These are phyloP conservation scores for Lochmaea crataegi DNA, from an alignment of 2,888 invertebrate species.

Conservation along the genomic window DNA sequence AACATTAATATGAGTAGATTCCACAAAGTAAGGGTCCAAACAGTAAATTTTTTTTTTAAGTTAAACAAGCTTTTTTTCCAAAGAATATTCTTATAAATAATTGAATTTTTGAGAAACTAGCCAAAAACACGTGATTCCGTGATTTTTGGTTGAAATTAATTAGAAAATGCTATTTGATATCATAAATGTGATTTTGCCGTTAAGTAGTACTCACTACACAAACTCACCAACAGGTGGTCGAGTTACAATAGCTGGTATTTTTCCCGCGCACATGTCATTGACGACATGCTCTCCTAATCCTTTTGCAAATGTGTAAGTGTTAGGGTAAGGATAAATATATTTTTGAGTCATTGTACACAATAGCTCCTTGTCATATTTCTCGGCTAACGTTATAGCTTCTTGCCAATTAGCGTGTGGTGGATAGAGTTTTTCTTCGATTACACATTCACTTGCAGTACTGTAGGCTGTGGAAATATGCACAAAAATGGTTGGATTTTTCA, in stretches of 20 bases:
- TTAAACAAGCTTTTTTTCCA: no score
- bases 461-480: conserved; percentile 91
- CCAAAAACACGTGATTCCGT: no score
- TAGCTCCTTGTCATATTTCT: conserved; percentile 69
- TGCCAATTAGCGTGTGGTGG: conserved; percentile 77
- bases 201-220: no score
- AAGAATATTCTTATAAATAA: no score
- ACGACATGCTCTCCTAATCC: conserved; percentile 86
- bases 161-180: no score
- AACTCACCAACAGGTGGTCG: conserved; percentile 87
- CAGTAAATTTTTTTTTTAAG: not conserved
- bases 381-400: conserved; percentile 73
- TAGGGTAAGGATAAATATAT: conserved; percentile 76
- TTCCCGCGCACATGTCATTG: conserved; percentile 69
- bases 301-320: conserved; percentile 93
- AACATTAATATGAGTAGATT: no score
- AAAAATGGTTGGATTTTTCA: conserved; percentile 67
- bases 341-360: conserved; percentile 72
- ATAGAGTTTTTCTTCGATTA: conserved; percentile 82
- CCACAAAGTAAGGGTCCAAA: no score
- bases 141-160: no score
- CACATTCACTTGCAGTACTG: conserved; percentile 79
- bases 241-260: conserved; percentile 80
- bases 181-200: no score
- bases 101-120: no score